phyloP scores from a whole-genome alignment of 1,140 invertebrate species.

The Drosophila mayri region DNA sequence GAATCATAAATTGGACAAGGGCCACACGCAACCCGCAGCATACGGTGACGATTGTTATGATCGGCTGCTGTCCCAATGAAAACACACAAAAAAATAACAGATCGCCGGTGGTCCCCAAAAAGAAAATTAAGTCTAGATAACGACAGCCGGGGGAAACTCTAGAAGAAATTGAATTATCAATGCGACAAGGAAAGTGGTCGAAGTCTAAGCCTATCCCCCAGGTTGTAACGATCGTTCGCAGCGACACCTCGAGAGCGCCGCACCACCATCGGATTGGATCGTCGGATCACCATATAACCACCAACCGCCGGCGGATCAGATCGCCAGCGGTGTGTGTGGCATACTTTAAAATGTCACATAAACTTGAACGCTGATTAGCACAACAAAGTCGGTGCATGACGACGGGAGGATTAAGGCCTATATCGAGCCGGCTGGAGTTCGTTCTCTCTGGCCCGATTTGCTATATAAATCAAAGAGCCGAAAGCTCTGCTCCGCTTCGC shows the following conservation, averaged over 20 bases:
- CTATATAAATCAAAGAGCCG: slow-evolving; percentile 69
- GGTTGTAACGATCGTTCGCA: slow-evolving; percentile 64
- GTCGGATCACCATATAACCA: slow-evolving; percentile 14
- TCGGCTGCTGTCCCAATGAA: slow-evolving; percentile 46
- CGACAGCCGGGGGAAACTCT: slow-evolving; percentile 22
- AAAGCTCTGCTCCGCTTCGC: slow-evolving; percentile 52
- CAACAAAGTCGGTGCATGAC: slow-evolving; percentile 74
- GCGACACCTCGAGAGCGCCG: slow-evolving; percentile 73
- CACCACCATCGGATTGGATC: slow-evolving; percentile 48
- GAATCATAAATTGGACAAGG: slow-evolving; percentile 76
- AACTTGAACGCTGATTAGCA: slow-evolving; percentile 83
- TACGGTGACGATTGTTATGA: slow-evolving; percentile 75
- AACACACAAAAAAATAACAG: slow-evolving; percentile 22
- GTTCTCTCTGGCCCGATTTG: slow-evolving; percentile 35
- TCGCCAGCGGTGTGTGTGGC: slow-evolving; percentile 69
- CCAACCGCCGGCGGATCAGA: slow-evolving; percentile 32
- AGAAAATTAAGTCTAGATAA: slow-evolving; percentile 76
- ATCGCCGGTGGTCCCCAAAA: slow-evolving; percentile 68
- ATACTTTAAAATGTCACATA: slow-evolving; percentile 83
- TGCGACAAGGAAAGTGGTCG: slow-evolving; percentile 65
- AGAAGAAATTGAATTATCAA: slow-evolving; percentile 80
- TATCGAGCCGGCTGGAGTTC: slow-evolving; percentile 35
- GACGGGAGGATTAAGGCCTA: slow-evolving; percentile 66
- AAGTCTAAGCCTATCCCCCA: slow-evolving; percentile 2
- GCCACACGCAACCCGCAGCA: slow-evolving; percentile 75